Conservation (phyloP, 1,140 invertebrate genomes). For the Atta colombica region DNA sequence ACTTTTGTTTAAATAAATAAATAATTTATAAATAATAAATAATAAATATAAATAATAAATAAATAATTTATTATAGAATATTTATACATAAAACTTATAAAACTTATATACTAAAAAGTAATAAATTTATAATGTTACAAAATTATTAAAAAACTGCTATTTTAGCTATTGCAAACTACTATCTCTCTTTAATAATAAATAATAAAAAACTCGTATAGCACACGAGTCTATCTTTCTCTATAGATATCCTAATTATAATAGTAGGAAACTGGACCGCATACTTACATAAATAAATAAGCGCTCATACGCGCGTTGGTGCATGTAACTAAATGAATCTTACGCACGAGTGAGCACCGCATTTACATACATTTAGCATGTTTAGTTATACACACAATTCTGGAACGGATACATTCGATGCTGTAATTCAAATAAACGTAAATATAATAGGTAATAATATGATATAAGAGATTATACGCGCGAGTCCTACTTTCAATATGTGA, state of each 20-base stretch:
- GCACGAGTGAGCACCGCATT: conserved; percentile 38
- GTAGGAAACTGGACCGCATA: not conserved
- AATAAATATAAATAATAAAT: not conserved
- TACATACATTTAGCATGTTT: not conserved
- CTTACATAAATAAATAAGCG: conserved; percentile 48
- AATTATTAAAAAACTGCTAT: no score
- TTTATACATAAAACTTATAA: not conserved
- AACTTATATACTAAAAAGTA: not conserved
- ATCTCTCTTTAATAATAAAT: not conserved
- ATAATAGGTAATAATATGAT: conserved; percentile 46
- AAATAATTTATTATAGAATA: not conserved
- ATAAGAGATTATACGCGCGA: conserved; percentile 29
- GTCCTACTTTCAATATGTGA: conserved; percentile 20
- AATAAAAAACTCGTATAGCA: not conserved
- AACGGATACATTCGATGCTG: not conserved
- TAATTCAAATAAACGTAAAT: conserved; percentile 32
- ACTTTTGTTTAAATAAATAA: not conserved
- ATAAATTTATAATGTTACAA: not conserved
- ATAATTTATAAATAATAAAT: not conserved
- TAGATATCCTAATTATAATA: conserved; percentile 22
- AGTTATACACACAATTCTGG: not conserved
- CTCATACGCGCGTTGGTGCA: conserved; percentile 5
- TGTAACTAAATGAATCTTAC: conserved; percentile 30
- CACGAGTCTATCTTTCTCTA: not conserved
- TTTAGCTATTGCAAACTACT: no score